phyloP scores from a whole-genome alignment of 2,888 invertebrate genomes.

The Drosophila prostipennis region DNA sequence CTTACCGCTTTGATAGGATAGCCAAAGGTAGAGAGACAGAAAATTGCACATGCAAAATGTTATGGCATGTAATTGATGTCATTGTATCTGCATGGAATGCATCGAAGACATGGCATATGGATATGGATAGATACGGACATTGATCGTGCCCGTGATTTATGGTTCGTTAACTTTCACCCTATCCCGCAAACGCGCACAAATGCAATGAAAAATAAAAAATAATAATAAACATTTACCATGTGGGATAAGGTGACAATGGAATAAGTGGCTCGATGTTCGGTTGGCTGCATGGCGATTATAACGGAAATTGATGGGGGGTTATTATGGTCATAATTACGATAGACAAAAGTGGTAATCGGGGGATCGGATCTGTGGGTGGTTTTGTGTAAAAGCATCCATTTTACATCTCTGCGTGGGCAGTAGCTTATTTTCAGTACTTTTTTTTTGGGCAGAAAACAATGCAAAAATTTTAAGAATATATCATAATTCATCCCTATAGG shows the following conservation, averaged over 20 bases:
- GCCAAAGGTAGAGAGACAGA: neutral
- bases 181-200: conserved; percentile 5
- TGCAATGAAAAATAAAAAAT: conserved; percentile 25
- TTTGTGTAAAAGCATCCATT: conserved; percentile 5
- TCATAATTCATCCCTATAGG: neutral
- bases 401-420: conserved; percentile 1
- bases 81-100: conserved; percentile 50
- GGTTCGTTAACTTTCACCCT: conserved; percentile 49
- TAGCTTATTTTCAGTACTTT: neutral
- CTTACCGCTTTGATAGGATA: too few species aligned
- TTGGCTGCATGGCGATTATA: conserved; percentile 40
- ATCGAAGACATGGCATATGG: conserved; percentile 49
- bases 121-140: conserved; percentile 48
- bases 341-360: conserved; percentile 12
- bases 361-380: conserved; percentile 7
- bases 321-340: conserved; percentile 43
- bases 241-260: conserved; percentile 58
- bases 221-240: conserved; percentile 43
- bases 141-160: conserved; percentile 63
- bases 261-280: conserved; percentile 48
- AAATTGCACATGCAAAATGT: conserved; percentile 64
- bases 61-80: conserved; percentile 66
- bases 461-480: neutral
- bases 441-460: neutral
- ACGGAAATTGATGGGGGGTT: conserved; percentile 56